Percentiles rank a stretch among this genome's conserved stretches.
Conservation (phyloP, 2,113 vertebrate genomes). For the Sclerurus mexicanus region DNA sequence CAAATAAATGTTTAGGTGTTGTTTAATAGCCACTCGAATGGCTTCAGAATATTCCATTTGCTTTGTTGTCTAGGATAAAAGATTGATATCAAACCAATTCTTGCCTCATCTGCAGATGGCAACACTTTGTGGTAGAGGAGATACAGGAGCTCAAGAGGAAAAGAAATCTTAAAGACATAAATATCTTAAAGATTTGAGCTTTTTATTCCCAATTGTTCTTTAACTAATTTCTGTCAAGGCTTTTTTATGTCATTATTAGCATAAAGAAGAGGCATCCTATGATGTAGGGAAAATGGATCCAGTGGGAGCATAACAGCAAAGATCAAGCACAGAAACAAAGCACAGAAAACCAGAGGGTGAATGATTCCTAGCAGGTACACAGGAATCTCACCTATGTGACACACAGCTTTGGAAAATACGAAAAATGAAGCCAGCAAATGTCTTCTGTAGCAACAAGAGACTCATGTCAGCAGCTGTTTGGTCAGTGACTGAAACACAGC, state of each 20-base stretch:
- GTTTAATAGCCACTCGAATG: background rate
- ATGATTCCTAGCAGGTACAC: background rate
- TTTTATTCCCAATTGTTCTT: background rate
- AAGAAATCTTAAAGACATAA: background rate
- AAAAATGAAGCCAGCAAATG: slow-evolving; percentile 6
- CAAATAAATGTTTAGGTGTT: background rate
- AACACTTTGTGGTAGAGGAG: background rate
- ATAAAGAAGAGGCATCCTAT: background rate
- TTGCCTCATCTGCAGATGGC: background rate
- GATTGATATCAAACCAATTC: background rate
- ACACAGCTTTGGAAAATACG: slow-evolving; percentile 24
- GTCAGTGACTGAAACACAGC: background rate
- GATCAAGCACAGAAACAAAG: background rate
- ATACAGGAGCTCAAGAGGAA: background rate
- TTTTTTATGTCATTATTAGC: background rate
- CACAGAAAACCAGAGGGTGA: background rate
- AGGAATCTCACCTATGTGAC: background rate
- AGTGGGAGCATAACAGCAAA: background rate
- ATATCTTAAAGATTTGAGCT: background rate
- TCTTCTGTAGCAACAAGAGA: slow-evolving; percentile 8
- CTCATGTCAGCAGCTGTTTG: background rate
- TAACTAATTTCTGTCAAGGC: background rate
- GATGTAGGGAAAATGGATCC: background rate
- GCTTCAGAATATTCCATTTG: background rate
- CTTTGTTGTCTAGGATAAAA: background rate